phyloP scores from a whole-genome alignment of 2,797 vertebrate species.

The Helarctos malayanus region DNA sequence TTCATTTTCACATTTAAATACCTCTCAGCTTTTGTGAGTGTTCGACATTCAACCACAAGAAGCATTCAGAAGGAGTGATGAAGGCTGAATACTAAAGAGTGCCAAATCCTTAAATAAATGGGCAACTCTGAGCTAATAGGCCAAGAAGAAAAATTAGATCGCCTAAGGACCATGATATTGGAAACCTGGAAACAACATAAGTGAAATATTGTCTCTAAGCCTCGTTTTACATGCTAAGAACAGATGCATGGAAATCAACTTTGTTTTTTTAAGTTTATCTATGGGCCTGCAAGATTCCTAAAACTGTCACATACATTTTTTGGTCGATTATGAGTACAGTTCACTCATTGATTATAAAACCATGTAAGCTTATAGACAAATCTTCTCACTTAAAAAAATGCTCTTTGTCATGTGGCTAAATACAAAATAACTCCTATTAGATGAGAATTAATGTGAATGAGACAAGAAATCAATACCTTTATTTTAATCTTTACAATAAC shows the following conservation, averaged over 20 bases:
- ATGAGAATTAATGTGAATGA: slow-evolving; percentile 42
- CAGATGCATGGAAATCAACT: slow-evolving; percentile 24
- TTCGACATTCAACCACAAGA: slow-evolving; percentile 79
- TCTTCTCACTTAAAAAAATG: not conserved
- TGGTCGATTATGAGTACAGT: not conserved
- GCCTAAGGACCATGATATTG: slow-evolving; percentile 9
- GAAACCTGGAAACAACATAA: slow-evolving; percentile 57
- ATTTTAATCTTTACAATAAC: slow-evolving; percentile 52
- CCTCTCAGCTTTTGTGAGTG: slow-evolving; percentile 75
- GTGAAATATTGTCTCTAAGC: not conserved
- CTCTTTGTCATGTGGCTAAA: not conserved
- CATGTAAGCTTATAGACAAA: slow-evolving; percentile 11
- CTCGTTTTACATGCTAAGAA: slow-evolving; percentile 61
- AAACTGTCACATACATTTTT: not conserved
- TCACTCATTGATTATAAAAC: slow-evolving; percentile 61
- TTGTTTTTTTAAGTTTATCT: slow-evolving; percentile 36
- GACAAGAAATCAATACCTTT: not conserved
- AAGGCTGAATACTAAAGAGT: slow-evolving; percentile 80
- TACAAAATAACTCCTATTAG: not conserved
- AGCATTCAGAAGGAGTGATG: slow-evolving; percentile 74
- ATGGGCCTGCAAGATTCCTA: not conserved
- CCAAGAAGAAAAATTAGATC: slow-evolving; percentile 54
- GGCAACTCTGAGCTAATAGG: slow-evolving; percentile 53
- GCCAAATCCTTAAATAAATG: slow-evolving; percentile 38
- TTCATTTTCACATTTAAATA: slow-evolving; percentile 87